A percentile compares a stretch with the other conserved stretches of the same genome.
phyloP scores from a whole-genome alignment of 2,797 vertebrate genomes.

The Liasis olivaceus region DNA sequence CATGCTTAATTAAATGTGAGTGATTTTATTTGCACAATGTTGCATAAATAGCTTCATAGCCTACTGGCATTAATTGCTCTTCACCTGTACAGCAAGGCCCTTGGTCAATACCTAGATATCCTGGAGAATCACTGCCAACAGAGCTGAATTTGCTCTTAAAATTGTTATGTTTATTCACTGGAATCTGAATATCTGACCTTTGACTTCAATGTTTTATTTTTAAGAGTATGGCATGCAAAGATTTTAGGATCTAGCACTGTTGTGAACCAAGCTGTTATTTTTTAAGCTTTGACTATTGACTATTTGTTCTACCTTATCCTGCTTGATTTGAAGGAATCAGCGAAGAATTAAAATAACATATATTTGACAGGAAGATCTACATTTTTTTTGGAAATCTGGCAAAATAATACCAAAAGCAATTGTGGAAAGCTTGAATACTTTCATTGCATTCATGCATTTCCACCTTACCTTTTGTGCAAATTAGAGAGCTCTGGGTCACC shows the following conservation, averaged over 20 bases:
- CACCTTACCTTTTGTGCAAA: slow-evolving; percentile 74
- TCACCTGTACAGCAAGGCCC: no score
- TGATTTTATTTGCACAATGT: no score
- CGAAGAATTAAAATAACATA: neutral
- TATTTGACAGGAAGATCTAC: neutral
- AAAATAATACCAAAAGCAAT: neutral
- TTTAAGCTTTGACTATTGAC: no score
- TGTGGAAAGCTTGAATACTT: neutral
- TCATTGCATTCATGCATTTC: neutral
- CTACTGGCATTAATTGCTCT: no score
- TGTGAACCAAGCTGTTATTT: neutral
- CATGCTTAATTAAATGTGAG: no score
- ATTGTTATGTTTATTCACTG: neutral
- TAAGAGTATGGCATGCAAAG: neutral
- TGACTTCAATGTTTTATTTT: neutral
- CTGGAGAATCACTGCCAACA: neutral
- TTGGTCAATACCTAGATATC: no score
- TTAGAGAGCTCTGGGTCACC: slow-evolving; percentile 66
- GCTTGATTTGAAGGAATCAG: neutral
- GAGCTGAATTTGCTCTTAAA: neutral
- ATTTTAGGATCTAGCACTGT: neutral
- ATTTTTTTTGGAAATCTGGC: no score
- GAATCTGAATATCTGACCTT: no score
- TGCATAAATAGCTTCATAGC: no score
- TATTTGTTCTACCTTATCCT: neutral